phyloP scores from a whole-genome alignment of 2,888 invertebrate species.

The Flabesymbios commensalis region DNA sequence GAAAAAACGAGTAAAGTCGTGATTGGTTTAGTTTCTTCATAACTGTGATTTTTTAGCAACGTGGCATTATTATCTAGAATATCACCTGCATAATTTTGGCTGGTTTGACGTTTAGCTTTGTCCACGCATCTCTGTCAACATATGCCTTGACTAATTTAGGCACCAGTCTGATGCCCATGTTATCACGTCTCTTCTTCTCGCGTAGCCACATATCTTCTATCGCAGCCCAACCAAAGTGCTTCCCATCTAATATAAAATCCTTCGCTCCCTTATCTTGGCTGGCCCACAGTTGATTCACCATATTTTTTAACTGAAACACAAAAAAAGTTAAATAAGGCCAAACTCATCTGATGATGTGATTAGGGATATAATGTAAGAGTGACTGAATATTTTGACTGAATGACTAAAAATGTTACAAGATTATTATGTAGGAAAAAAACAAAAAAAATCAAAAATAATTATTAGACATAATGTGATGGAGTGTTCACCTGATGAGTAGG shows the following conservation, averaged over 20 bases:
- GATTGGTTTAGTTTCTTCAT: too few relatives aligned
- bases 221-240: constrained; percentile 3
- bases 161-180: background rate
- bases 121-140: constrained; percentile 12
- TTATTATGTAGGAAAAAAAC: too few relatives aligned
- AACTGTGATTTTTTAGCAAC: too few relatives aligned
- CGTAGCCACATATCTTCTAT: constrained; percentile 5
- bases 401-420: too few relatives aligned
- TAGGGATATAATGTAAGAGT: too few relatives aligned
- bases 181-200: constrained; percentile 3
- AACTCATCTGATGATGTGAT: too few relatives aligned
- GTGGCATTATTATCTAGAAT: too few relatives aligned
- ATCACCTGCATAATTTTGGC: constrained; percentile 15
- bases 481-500: background rate
- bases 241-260: background rate
- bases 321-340: too few relatives aligned
- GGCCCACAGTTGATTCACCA: background rate
- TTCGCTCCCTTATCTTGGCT: background rate
- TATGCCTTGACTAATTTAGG: background rate
- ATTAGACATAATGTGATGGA: too few relatives aligned
- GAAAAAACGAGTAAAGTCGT: too few relatives aligned
- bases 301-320: background rate
- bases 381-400: too few relatives aligned
- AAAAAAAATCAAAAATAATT: too few relatives aligned
- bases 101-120: constrained; percentile 12